phyloP scores from a whole-genome alignment of 2,888 invertebrate species.

The Drosophila ustulata region DNA sequence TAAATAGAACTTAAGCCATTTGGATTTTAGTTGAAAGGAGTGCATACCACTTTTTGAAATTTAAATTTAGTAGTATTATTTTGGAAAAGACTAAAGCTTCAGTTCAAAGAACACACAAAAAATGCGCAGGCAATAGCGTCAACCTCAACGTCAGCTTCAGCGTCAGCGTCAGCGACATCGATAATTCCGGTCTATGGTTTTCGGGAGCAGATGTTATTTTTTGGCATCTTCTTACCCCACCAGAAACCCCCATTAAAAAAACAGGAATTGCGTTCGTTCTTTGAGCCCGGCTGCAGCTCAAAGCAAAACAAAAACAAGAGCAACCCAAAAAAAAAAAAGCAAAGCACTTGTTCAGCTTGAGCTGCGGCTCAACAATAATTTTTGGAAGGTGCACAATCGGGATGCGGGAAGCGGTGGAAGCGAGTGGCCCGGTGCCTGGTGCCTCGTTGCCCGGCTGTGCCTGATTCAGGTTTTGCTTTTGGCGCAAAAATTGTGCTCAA shows the following conservation, averaged over 20 bases:
- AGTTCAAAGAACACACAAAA: neutral
- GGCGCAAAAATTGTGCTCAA: constrained; percentile 74
- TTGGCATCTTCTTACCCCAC: constrained; percentile 35
- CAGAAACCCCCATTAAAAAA: constrained; percentile 14
- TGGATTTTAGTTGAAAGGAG: too few species aligned
- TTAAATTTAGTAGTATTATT: too few species aligned
- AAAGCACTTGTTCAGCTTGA: constrained; percentile 70
- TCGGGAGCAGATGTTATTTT: constrained; percentile 76
- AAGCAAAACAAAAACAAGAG: constrained; percentile 42
- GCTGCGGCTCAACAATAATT: constrained; percentile 62
- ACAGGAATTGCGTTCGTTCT: constrained; percentile 36
- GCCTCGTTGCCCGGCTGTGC: constrained; percentile 46
- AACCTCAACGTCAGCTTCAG: neutral
- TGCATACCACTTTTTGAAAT: too few species aligned
- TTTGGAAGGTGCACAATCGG: constrained; percentile 45
- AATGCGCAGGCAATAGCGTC: neutral
- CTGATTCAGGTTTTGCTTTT: constrained; percentile 75
- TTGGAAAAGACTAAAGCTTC: too few species aligned
- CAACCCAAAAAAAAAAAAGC: constrained; percentile 41
- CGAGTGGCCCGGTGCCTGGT: constrained; percentile 2
- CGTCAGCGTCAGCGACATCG: constrained; percentile 13
- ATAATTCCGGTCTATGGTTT: constrained; percentile 67
- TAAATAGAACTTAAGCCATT: too few species aligned
- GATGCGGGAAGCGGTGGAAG: constrained; percentile 20
- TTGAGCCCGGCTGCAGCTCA: constrained; percentile 49